These are phyloP conservation scores for Amiota minor DNA, from an alignment of 2,888 invertebrate genomes.

Conservation along the genomic window DNA sequence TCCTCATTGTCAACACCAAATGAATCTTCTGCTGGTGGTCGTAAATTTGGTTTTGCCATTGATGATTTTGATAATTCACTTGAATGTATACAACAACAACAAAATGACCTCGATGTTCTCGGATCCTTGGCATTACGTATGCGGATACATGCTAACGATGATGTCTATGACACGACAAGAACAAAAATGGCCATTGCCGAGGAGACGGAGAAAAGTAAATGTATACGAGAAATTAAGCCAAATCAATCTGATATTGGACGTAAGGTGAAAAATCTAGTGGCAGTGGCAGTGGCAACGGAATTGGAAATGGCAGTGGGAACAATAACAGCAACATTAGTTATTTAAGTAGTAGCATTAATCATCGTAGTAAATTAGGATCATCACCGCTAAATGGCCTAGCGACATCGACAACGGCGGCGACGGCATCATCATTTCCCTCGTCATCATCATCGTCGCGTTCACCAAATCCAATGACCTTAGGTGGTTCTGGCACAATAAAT, in stretches of 20 bases:
- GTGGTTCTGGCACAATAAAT: conserved; percentile 64
- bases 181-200: conserved; percentile 93
- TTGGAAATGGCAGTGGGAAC: conserved; percentile 33
- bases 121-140: conserved; percentile 91
- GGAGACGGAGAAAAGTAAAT: conserved; percentile 94
- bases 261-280: conserved; percentile 82
- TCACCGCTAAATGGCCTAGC: conserved; percentile 62
- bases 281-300: conserved; percentile 30
- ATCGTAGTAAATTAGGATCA: conserved; percentile 69
- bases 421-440: neutral
- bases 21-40: conserved; percentile 48
- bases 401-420: neutral
- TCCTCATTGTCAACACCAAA: no score
- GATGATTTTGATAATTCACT: conserved; percentile 90
- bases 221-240: conserved; percentile 94
- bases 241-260: conserved; percentile 92
- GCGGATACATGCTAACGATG: conserved; percentile 95
- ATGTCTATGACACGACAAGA: conserved; percentile 94
- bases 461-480: conserved; percentile 66
- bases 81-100: conserved; percentile 88
- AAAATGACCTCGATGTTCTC: conserved; percentile 83
- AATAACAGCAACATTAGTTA: conserved; percentile 67
- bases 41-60: conserved; percentile 74
- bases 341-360: conserved; percentile 64
- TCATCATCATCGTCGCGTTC: conserved; percentile 60